Percentiles rank a stretch among this genome's conserved stretches.
These are phyloP conservation scores for Chironomus striatipennis DNA, from an alignment of 1,140 invertebrate species.

Conservation along the genomic window DNA sequence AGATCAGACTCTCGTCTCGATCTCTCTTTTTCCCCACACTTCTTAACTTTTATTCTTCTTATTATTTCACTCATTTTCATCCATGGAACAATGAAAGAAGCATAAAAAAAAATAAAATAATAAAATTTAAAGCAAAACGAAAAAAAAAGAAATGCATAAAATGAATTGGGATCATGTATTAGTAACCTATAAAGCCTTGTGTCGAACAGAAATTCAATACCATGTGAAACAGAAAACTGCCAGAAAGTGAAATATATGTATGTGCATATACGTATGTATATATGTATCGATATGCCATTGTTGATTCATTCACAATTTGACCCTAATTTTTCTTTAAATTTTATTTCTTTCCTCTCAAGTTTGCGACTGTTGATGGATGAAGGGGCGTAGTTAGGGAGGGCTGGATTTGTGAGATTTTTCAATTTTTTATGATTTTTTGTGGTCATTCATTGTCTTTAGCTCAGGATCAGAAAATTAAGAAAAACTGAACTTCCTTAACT, in stretches of 20 bases:
- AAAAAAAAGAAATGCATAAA: too few species aligned
- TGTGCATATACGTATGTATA: not conserved
- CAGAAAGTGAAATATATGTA: not conserved
- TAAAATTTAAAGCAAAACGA: not conserved
- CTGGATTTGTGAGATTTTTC: too few species aligned
- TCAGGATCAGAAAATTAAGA: too few species aligned
- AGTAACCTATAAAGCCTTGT: conserved; percentile 2
- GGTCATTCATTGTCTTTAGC: too few species aligned
- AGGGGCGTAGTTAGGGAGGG: too few species aligned
- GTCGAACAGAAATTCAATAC: conserved; percentile 12
- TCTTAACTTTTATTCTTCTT: too few species aligned
- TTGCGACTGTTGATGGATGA: not conserved
- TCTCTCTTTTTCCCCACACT: not conserved
- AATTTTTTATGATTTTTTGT: too few species aligned
- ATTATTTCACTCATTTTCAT: not conserved
- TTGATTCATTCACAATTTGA: conserved; percentile 13
- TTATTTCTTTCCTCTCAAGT: not conserved
- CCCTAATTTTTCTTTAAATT: not conserved
- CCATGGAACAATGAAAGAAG: not conserved
- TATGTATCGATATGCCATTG: not conserved
- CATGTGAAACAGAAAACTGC: not conserved
- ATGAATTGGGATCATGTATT: conserved; percentile 7
- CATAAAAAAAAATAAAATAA: too few species aligned
- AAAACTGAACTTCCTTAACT: too few species aligned
- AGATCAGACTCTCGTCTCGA: not conserved